Conservation (phyloP, 2,113 vertebrate genomes). For the Callospermophilus lateralis region DNA sequence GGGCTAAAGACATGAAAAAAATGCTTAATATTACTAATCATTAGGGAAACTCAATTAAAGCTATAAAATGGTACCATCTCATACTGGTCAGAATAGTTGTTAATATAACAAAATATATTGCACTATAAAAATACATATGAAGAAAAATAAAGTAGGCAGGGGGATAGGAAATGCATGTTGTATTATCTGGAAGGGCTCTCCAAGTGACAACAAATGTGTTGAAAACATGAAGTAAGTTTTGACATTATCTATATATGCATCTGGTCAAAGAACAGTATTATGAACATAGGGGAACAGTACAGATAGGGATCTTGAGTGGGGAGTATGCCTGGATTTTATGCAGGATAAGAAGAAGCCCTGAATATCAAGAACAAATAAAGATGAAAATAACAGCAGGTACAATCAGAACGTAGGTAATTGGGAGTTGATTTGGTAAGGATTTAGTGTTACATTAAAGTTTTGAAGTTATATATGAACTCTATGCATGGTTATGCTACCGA, state of each 20-base stretch:
- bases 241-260: not conserved
- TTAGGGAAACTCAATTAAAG: not conserved
- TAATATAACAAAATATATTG: not conserved
- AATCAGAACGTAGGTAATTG: not conserved
- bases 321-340: rapidly evolving
- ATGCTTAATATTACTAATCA: not conserved
- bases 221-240: not conserved
- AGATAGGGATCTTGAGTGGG: not conserved
- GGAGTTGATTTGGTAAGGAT: rapidly evolving
- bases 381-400: rapidly evolving
- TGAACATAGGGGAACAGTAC: not conserved
- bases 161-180: not conserved
- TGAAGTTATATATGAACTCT: not conserved
- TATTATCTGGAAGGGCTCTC: not conserved
- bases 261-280: not conserved
- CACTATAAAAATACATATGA: conserved; percentile 20
- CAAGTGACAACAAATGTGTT: not conserved
- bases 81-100: not conserved
- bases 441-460: not conserved
- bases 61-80: too few relatives aligned
- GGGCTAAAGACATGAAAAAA: not conserved
- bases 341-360: not conserved
- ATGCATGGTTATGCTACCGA: not conserved
- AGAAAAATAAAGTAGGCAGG: not conserved
- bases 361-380: not conserved